phyloP scores from a whole-genome alignment of 2,113 vertebrate genomes.

The Labeo catla region DNA sequence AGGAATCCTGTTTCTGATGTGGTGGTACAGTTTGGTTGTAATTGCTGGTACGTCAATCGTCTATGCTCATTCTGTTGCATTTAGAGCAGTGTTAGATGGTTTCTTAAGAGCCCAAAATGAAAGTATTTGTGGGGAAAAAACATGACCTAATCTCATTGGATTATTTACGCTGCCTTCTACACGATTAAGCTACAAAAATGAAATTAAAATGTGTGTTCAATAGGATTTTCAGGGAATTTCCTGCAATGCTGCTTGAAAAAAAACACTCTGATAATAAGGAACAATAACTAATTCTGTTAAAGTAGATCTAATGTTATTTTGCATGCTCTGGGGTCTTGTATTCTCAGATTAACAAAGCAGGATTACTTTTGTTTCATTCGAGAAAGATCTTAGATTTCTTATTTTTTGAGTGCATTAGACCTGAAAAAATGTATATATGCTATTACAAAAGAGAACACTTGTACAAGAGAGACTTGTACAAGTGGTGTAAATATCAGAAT shows the following conservation, averaged over 20 bases:
- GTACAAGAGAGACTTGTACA: neutral
- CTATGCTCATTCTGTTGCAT: conserved; percentile 29
- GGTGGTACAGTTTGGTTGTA: conserved; percentile 4
- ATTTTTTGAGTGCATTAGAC: conserved; percentile 66
- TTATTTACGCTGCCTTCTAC: conserved; percentile 75
- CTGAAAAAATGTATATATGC: neutral
- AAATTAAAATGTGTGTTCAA: conserved; percentile 78
- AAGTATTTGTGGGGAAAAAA: conserved; percentile 41
- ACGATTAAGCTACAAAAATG: conserved; percentile 72
- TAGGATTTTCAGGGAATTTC: conserved; percentile 79
- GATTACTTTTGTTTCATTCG: conserved; percentile 74
- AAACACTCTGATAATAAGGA: conserved; percentile 72
- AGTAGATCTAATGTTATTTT: conserved; percentile 77
- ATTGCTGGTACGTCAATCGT: conserved; percentile 6
- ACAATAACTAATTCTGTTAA: conserved; percentile 80
- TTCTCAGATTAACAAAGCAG: conserved; percentile 68
- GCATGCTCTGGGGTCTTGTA: conserved; percentile 55
- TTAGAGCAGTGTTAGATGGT: conserved; percentile 11
- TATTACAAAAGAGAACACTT: neutral
- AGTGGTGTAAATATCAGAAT: neutral
- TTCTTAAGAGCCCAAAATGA: conserved; percentile 47
- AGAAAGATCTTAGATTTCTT: conserved; percentile 78
- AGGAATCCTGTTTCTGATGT: conserved; percentile 5
- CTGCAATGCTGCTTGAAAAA: conserved; percentile 69
- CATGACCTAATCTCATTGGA: conserved; percentile 75